Conservation (phyloP, 2,113 vertebrate genomes). For the Hippolais icterina region DNA sequence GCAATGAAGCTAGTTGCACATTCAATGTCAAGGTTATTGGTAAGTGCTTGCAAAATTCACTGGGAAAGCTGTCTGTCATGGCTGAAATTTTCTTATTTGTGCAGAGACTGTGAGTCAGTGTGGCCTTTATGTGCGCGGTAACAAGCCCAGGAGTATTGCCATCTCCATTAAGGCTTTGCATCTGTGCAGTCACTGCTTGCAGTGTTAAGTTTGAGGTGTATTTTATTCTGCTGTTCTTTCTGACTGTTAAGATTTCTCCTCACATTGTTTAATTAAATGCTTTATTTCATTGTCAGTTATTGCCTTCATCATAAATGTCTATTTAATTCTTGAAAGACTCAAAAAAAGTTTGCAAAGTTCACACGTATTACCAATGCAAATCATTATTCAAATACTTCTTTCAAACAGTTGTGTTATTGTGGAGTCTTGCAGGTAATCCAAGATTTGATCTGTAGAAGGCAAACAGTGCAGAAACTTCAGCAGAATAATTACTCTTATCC, state of each 20-base stretch:
- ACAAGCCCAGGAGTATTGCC: not conserved
- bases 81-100: not conserved
- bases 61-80: not conserved
- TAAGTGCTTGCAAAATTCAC: constrained; percentile 71
- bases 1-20: constrained; percentile 91
- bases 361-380: not conserved
- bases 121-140: not conserved
- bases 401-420: not conserved
- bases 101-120: not conserved
- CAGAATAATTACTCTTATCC: not conserved
- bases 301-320: not conserved
- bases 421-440: not conserved
- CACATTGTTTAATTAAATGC: not conserved
- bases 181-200: not conserved
- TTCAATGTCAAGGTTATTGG: constrained; percentile 90
- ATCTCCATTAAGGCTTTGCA: not conserved
- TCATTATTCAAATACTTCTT: not conserved
- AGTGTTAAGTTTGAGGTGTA: not conserved
- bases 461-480: not conserved
- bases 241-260: not conserved
- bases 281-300: not conserved
- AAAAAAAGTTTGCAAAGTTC: not conserved
- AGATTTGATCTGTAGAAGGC: not conserved
- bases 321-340: not conserved
- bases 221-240: not conserved